Conservation (phyloP, 1,140 invertebrate genomes). For the Caenorhabditis latens region DNA sequence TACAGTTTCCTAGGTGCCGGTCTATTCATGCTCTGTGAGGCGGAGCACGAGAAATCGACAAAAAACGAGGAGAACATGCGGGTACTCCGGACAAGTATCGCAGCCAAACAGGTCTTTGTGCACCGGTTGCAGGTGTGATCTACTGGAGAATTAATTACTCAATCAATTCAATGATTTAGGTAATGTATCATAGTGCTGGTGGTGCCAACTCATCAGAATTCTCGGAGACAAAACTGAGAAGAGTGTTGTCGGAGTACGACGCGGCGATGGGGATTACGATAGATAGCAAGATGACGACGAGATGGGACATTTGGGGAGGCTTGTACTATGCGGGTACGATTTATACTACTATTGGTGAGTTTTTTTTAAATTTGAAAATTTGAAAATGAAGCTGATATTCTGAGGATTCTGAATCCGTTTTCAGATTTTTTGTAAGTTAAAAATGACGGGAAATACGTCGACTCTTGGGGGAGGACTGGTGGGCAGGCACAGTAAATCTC, state of each 20-base stretch:
- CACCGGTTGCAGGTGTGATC: conserved; percentile 39
- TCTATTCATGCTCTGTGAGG: conserved; percentile 63
- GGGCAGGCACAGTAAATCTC: too few relatives aligned
- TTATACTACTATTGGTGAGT: conserved; percentile 68
- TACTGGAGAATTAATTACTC: too few relatives aligned
- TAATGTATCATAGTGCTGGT: too few relatives aligned
- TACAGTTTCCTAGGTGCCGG: conserved; percentile 65
- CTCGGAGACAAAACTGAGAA: conserved; percentile 54
- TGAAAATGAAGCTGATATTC: background rate
- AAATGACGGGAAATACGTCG: too few relatives aligned
- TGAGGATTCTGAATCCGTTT: background rate
- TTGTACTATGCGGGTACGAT: conserved; percentile 67
- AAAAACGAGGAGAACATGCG: conserved; percentile 45
- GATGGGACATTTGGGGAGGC: conserved; percentile 66
- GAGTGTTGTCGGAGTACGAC: conserved; percentile 63
- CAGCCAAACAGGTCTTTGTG: conserved; percentile 52
- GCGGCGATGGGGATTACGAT: conserved; percentile 58
- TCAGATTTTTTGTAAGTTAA: too few relatives aligned
- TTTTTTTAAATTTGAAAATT: conserved; percentile 51
- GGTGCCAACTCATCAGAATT: background rate
- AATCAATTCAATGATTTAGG: too few relatives aligned
- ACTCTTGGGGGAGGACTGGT: too few relatives aligned
- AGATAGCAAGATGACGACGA: conserved; percentile 52
- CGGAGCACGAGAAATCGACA: conserved; percentile 42
- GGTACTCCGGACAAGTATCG: conserved; percentile 42